Percentiles rank a stretch among this genome's conserved stretches.
Evolutionary conservation across 64 coral and sea anemone species (phyloP).

Genomic region (Catalaphyllia jardinei): DNA sequence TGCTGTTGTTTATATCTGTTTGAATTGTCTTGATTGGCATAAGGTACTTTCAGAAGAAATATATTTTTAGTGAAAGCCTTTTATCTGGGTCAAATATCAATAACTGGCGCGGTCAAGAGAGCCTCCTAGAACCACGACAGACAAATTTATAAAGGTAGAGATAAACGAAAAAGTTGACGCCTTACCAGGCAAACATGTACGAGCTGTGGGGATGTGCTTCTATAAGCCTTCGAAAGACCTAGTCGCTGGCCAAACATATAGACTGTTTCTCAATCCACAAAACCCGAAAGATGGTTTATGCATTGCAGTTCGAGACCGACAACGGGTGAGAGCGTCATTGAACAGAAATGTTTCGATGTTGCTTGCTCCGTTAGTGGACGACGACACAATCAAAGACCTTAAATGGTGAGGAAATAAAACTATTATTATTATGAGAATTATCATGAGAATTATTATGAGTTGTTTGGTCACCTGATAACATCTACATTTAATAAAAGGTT

Average conservation of each 20-base stretch:
- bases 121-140: too few relatives aligned
- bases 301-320: constrained; percentile 1
- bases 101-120: too few relatives aligned
- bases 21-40: too few relatives aligned
- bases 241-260: constrained; percentile 1
- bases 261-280: neutral
- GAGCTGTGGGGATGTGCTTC: constrained; percentile 48
- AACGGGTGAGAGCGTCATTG: constrained; percentile 13
- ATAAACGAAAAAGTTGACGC: constrained; percentile 25
- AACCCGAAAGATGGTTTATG: constrained; percentile 24
- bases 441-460: too few relatives aligned
- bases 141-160: too few relatives aligned
- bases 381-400: neutral
- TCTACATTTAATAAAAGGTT: too few relatives aligned
- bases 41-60: too few relatives aligned
- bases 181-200: constrained; percentile 3
- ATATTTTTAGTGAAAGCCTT: too few relatives aligned
- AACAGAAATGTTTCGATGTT: constrained; percentile 15
- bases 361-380: constrained; percentile 23
- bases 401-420: neutral
- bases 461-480: too few relatives aligned
- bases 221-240: neutral
- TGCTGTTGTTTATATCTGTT: too few relatives aligned
- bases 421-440: too few relatives aligned
- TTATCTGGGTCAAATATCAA: too few relatives aligned